phyloP scores from a whole-genome alignment of 2,888 invertebrate genomes.

The Lithophane socia region DNA sequence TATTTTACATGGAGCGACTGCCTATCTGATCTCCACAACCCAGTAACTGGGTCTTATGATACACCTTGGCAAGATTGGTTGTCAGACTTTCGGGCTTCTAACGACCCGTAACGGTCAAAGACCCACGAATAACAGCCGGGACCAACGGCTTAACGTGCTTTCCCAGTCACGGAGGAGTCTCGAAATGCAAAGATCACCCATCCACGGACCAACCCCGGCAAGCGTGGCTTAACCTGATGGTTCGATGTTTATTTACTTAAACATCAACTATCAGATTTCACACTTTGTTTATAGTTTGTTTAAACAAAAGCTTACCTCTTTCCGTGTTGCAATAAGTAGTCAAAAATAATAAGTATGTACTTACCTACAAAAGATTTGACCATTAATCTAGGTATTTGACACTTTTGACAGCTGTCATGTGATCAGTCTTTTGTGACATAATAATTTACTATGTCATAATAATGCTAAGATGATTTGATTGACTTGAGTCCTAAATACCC shows the following conservation, averaged over 20 bases:
- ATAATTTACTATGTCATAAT: conserved; percentile 10
- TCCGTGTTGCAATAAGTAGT: neutral
- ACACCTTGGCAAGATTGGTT: no score
- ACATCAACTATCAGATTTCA: neutral
- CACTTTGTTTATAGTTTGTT: neutral
- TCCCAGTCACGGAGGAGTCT: no score
- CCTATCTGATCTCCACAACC: no score
- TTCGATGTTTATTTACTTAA: neutral
- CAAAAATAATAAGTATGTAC: neutral
- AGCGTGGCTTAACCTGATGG: no score
- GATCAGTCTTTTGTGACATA: conserved; percentile 4
- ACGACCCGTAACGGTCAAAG: no score
- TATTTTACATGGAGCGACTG: no score
- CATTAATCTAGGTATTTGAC: conserved; percentile 4
- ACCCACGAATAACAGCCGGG: no score
- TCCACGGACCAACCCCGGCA: no score
- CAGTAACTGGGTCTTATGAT: no score
- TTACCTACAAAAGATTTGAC: neutral
- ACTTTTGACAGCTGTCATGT: conserved; percentile 22
- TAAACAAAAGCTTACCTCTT: conserved; percentile 9
- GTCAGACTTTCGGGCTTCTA: no score
- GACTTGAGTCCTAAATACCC: neutral
- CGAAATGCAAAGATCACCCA: no score
- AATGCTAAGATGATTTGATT: neutral
- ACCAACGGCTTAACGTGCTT: no score